These are phyloP conservation scores for Aepyceros melampus DNA, from an alignment of 2,113 vertebrate species.

Conservation along the genomic window DNA sequence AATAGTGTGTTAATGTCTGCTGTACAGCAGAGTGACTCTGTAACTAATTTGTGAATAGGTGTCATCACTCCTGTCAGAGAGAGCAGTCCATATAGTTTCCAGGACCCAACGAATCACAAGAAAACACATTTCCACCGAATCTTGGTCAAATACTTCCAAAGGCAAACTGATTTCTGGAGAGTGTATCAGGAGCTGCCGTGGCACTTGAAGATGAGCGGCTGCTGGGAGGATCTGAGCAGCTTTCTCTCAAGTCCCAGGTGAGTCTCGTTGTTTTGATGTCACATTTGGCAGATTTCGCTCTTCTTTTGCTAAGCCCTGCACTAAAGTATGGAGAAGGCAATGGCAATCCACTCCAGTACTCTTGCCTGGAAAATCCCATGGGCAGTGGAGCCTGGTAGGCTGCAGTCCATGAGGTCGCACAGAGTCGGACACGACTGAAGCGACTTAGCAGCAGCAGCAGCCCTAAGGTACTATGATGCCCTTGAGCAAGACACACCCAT, in stretches of 20 bases:
- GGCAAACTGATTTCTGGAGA: conserved; percentile 43
- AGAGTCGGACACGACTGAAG: too few species aligned
- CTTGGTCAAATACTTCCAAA: conserved; percentile 53
- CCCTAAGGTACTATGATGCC: not conserved
- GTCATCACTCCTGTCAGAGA: conserved; percentile 28
- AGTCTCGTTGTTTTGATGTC: not conserved
- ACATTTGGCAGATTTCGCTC: not conserved
- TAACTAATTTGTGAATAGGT: not conserved
- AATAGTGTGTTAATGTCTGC: not conserved
- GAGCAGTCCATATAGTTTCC: not conserved
- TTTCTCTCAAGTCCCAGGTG: conserved; percentile 56
- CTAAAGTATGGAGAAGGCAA: too few species aligned
- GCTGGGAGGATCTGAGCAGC: not conserved
- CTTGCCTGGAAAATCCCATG: too few species aligned
- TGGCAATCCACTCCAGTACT: too few species aligned
- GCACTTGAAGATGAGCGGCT: conserved; percentile 52
- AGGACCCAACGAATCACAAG: conserved; percentile 22
- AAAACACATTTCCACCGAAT: conserved; percentile 13
- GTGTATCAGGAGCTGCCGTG: conserved; percentile 45
- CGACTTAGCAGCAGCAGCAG: too few species aligned
- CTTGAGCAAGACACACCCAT: not conserved
- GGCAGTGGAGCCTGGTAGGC: too few species aligned
- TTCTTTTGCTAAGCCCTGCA: not conserved
- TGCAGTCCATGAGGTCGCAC: too few species aligned
- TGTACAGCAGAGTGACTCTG: not conserved